Conservation (phyloP, 2,888 invertebrate species). For the Andrena hattorfiana region DNA sequence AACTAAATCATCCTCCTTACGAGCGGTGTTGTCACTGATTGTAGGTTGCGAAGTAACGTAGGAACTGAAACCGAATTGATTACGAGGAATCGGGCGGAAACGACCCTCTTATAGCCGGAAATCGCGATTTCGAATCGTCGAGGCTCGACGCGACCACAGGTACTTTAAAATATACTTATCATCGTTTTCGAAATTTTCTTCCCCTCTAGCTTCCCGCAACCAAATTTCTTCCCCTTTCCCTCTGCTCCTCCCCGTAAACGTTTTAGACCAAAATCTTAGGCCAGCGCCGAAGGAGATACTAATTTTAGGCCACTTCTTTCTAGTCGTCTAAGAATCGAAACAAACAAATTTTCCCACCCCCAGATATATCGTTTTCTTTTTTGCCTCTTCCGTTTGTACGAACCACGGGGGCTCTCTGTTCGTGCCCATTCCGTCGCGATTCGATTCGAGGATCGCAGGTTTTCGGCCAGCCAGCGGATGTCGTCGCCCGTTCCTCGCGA, state of each 20-base stretch:
- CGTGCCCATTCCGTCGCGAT: not conserved
- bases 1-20: slow-evolving; percentile 25
- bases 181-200: slow-evolving; percentile 20
- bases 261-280: slow-evolving; percentile 73
- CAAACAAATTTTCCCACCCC: slow-evolving; percentile 34
- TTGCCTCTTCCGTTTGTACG: not conserved
- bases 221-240: not conserved
- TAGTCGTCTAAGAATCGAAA: slow-evolving; percentile 63
- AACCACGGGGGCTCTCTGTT: not conserved
- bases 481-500: slow-evolving; percentile 11
- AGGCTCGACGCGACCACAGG: slow-evolving; percentile 37
- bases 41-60: slow-evolving; percentile 35
- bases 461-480: not conserved
- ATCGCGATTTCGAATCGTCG: slow-evolving; percentile 28
- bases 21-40: slow-evolving; percentile 30
- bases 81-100: not conserved
- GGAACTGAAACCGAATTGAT: slow-evolving; percentile 36
- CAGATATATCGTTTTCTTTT: not conserved
- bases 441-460: slow-evolving; percentile 29
- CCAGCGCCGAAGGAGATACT: slow-evolving; percentile 69
- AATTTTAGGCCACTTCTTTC: slow-evolving; percentile 69
- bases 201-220: not conserved
- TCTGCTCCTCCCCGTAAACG: slow-evolving; percentile 37
- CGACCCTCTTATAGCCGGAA: slow-evolving; percentile 2
- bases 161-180: slow-evolving; percentile 16